Evolutionary conservation across 2,797 vertebrate genomes (phyloP), one percentile per base, ranked within the genome.

Genomic region (Dipus sagitta): DNA sequence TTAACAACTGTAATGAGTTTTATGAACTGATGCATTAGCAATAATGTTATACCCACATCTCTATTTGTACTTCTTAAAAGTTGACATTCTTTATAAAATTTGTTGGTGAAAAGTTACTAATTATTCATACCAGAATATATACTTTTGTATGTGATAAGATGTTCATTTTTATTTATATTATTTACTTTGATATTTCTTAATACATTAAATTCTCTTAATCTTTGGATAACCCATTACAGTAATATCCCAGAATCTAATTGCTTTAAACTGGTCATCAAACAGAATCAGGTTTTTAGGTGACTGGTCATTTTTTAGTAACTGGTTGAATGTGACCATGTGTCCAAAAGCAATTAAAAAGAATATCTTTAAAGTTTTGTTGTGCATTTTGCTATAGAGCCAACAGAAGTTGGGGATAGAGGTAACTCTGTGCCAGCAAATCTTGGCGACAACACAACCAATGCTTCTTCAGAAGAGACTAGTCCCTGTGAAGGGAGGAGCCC

Each of bases 351-450:
- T 95, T 96, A 97, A 94, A 94, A 96, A 98, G 97, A 96, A 95
- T 95, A 98, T 97, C 96, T 98, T 97, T 98, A 95, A 98, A 97
- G 97, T 98, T 98, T 98, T 98, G 96, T 98, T 98, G 97, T 98
- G 92, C 97, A 0, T 98, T 98, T 98, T 94, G 96, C 97, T 98
- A 1, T 98, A 98, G 98, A 98, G 96, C 97, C 98, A 98, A 96
- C 98, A 96, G 97, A 98, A 98, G 97, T 98, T 98, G 98, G 97
- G 98, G 98, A 98, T 98, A 99, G 98, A 98, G 97, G 98, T 98
- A 97, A 98, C 98, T 98, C 97, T 96, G 98, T 98, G 88, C 97
- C 97, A 97, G 95, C 98, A 96, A 98, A 98, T 96, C 97, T 98
- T 97, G 98, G 97, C 95, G 97, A 98, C 96, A 98, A 96, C 98